phyloP scores from a whole-genome alignment of 2,888 invertebrate genomes.

The Melanostoma mellinum region DNA sequence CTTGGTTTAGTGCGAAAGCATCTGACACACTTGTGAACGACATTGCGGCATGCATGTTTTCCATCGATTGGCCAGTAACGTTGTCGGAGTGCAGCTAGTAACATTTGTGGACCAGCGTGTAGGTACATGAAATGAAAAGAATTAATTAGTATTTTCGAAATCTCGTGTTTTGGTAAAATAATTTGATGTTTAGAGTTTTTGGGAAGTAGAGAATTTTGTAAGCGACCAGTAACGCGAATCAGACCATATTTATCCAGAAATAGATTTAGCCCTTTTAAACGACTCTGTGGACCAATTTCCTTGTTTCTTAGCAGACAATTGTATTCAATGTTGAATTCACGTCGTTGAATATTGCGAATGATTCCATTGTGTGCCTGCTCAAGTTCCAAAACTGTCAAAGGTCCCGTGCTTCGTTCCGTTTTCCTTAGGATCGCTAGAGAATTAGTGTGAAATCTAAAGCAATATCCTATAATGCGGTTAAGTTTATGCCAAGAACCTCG shows the following conservation, averaged over 20 bases:
- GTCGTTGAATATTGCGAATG: neutral
- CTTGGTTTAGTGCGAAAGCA: constrained; percentile 25
- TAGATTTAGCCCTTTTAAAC: neutral
- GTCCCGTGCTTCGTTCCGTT: neutral
- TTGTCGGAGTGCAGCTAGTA: constrained; percentile 41
- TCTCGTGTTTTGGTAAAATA: constrained; percentile 7
- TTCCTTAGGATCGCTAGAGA: neutral
- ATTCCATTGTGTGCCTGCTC: neutral
- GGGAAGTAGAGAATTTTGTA: constrained; percentile 6
- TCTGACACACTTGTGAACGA: constrained; percentile 8
- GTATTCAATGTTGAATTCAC: neutral
- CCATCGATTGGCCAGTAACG: constrained; percentile 29
- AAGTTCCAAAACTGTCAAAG: neutral
- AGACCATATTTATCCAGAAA: constrained; percentile 29
- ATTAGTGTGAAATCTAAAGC: constrained; percentile 6
- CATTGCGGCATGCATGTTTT: neutral
- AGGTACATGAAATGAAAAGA: constrained; percentile 37
- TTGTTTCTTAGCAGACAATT: neutral
- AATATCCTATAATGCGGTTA: neutral
- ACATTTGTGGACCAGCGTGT: constrained; percentile 34
- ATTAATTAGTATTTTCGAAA: constrained; percentile 30
- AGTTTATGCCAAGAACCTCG: neutral
- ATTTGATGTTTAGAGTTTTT: constrained; percentile 34
- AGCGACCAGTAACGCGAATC: constrained; percentile 20
- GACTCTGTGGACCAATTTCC: constrained; percentile 1